Conservation (phyloP, 2,797 vertebrate species). For the Microctenopoma stevenorrisi region DNA sequence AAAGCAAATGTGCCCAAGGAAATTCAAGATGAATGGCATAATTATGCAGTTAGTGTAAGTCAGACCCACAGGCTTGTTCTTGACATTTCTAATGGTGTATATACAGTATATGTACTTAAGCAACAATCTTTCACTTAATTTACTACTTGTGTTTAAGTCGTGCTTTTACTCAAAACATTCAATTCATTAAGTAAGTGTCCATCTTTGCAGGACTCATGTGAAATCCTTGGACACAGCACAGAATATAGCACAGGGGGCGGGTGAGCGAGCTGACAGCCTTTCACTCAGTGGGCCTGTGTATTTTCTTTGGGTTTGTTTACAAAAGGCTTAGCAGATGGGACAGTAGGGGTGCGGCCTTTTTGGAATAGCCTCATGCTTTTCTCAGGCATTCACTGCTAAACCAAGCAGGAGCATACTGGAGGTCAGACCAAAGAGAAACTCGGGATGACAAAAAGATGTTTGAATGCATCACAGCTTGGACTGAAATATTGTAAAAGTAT, state of each 20-base stretch:
- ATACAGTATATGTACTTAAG: too few species aligned
- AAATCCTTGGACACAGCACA: slow-evolving; percentile 29
- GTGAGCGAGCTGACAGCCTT: slow-evolving; percentile 32
- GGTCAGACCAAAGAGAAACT: slow-evolving; percentile 10
- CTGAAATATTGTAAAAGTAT: background rate
- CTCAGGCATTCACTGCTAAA: slow-evolving; percentile 20
- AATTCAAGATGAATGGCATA: slow-evolving; percentile 13
- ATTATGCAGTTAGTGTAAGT: slow-evolving; percentile 4
- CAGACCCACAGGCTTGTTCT: background rate
- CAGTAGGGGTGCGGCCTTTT: slow-evolving; percentile 26
- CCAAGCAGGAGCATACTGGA: slow-evolving; percentile 11
- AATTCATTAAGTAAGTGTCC: slow-evolving; percentile 1
- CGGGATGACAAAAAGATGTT: slow-evolving; percentile 27
- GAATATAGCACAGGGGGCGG: slow-evolving; percentile 16
- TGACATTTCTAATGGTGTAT: slow-evolving; percentile 1
- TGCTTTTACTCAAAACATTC: background rate
- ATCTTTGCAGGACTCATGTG: slow-evolving; percentile 1
- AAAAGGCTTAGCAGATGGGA: slow-evolving; percentile 57
- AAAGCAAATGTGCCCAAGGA: slow-evolving; percentile 20
- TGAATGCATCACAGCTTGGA: slow-evolving; percentile 21
- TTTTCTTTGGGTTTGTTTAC: slow-evolving; percentile 58
- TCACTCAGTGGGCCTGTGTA: slow-evolving; percentile 35
- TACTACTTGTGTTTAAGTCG: background rate
- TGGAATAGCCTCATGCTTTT: slow-evolving; percentile 36
- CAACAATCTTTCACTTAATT: background rate